Evolutionary conservation across 2,797 vertebrate genomes (phyloP).

Genomic region (Momotus momota): DNA sequence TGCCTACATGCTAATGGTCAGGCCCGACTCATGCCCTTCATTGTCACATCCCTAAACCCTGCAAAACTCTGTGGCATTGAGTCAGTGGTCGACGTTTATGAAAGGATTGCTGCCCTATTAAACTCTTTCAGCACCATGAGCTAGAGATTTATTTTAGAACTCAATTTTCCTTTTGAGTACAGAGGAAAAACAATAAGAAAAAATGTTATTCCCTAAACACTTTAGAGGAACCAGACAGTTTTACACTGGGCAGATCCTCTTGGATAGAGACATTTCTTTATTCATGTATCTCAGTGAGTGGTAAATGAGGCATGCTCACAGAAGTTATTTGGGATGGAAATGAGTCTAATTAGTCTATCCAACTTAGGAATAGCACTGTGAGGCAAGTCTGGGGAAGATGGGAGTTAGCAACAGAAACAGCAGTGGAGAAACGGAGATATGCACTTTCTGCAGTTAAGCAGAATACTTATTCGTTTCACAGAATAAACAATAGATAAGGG

Average conservation of each 20-base stretch:
- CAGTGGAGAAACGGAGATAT: conserved; percentile 16
- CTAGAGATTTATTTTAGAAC: background rate
- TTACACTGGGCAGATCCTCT: conserved; percentile 10
- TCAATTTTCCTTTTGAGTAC: fast-evolving
- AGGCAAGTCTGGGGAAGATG: conserved; percentile 11
- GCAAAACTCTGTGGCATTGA: background rate
- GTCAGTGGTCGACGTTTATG: fast-evolving
- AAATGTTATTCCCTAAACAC: background rate
- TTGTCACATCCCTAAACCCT: background rate
- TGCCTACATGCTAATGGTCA: conserved; percentile 3
- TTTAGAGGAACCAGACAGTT: background rate
- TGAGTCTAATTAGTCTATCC: conserved; percentile 76
- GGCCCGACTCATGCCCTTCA: fast-evolving
- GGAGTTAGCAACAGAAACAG: conserved; percentile 18
- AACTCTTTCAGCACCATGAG: background rate
- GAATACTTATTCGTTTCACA: conserved; percentile 3
- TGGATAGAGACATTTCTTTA: conserved; percentile 77
- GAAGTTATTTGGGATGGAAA: conserved; percentile 78
- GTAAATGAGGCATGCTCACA: conserved; percentile 76
- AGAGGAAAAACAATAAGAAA: background rate
- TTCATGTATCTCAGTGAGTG: conserved; percentile 77
- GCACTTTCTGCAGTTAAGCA: background rate
- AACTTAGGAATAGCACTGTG: conserved; percentile 41
- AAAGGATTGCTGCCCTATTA: background rate
- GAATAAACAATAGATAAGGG: conserved; percentile 48